phyloP scores from a whole-genome alignment of 2,888 invertebrate genomes.

The Lordiphosa fenestrarum region DNA sequence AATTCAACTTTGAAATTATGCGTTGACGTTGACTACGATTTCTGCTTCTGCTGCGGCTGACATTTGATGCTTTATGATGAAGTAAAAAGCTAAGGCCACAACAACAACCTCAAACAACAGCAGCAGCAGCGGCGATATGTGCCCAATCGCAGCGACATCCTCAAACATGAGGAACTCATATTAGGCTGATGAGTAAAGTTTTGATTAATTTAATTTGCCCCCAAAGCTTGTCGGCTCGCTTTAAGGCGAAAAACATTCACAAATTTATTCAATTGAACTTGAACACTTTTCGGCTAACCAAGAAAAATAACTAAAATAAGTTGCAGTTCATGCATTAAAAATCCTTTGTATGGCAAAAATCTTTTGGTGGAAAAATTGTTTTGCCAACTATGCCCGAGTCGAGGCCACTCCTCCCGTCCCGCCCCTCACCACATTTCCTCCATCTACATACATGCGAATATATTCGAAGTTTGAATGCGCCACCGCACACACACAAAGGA shows the following conservation, averaged over 20 bases:
- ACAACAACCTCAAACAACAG: conserved; percentile 1
- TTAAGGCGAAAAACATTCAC: background rate
- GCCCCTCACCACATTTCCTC: conserved; percentile 8
- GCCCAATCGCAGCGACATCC: conserved; percentile 39
- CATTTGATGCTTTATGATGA: conserved; percentile 56
- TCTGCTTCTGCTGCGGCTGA: conserved; percentile 23
- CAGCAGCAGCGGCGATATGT: conserved; percentile 29
- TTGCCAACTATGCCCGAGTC: conserved; percentile 54
- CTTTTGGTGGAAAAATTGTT: conserved; percentile 60
- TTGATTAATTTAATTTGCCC: conserved; percentile 55
- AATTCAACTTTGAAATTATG: conserved; percentile 73
- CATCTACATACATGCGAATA: conserved; percentile 5
- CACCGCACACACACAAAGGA: conserved; percentile 55
- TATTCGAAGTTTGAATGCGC: conserved; percentile 42
- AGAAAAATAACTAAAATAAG: conserved; percentile 13
- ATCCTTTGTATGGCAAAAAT: conserved; percentile 62
- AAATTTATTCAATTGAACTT: conserved; percentile 2
- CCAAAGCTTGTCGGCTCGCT: background rate
- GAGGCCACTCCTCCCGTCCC: too few relatives aligned
- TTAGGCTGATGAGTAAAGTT: conserved; percentile 54
- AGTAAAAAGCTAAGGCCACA: conserved; percentile 53
- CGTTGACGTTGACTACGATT: conserved; percentile 45
- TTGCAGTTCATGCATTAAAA: conserved; percentile 27
- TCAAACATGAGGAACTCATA: conserved; percentile 13
- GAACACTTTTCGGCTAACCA: conserved; percentile 8